phyloP scores from a whole-genome alignment of 2,113 vertebrate genomes.

The Tragulus kanchil region DNA sequence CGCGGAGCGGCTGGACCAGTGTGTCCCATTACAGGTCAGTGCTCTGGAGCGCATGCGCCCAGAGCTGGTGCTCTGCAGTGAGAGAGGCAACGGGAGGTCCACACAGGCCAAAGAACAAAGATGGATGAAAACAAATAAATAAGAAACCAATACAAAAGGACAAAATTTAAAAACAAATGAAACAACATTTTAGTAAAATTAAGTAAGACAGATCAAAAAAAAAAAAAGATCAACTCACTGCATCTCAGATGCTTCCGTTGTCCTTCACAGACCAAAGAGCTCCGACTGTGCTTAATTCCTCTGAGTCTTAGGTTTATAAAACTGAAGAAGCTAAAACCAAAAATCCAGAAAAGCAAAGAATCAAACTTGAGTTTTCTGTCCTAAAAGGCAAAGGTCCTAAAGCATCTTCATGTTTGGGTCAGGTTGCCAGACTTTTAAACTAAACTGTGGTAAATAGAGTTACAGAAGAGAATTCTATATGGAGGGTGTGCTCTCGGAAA shows the following conservation, averaged over 20 bases:
- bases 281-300: background rate
- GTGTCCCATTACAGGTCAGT: no score
- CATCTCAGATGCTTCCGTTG: background rate
- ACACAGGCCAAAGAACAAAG: no score
- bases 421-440: background rate
- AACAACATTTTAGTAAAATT: background rate
- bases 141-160: no score
- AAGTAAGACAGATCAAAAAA: background rate
- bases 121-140: no score
- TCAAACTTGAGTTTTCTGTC: background rate
- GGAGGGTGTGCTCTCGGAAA: background rate
- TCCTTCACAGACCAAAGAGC: background rate
- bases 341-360: background rate
- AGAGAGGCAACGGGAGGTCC: no score
- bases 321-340: background rate
- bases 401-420: background rate
- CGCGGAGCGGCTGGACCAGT: no score
- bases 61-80: no score
- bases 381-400: background rate
- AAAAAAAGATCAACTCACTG: no score
- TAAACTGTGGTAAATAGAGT: background rate
- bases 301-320: background rate
- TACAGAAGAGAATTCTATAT: background rate
- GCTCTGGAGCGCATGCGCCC: no score
- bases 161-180: no score